Evolutionary conservation across 2,797 vertebrate species (phyloP), one percentile per base, ranked within the genome.

Genomic region (Epinephelus awoara): DNA sequence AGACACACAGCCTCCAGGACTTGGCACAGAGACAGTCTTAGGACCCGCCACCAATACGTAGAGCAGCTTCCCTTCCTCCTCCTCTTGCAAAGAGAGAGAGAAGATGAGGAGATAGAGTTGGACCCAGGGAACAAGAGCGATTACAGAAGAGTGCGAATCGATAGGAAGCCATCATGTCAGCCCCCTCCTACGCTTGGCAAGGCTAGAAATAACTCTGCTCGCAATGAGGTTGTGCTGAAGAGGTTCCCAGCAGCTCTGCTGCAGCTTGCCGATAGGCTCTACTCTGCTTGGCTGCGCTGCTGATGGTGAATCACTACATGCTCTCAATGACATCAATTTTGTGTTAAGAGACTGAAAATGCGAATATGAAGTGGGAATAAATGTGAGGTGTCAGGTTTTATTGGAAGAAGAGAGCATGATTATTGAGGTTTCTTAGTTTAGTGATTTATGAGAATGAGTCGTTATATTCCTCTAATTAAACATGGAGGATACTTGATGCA

Each of bases 121-220:
- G 80, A 87, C 72, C 71, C 58, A 75, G 87, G 78, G 84, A 95
- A 89, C 59, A 69, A 87, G 88, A 90, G 80, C 44, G 82, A 93
- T 94, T 91, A 93, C 84, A 94, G 92, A 92, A 91, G 92, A 93
- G 90, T 80, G 83, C 85, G 84, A 90, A 95, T 95, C 92, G 80
- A 95, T 94, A 90, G 91, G 91, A 94, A 94, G 90, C 93, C 91
- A 93, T 93, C 85, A 83, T 93, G 91, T 94, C 93, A 88, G 88
- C 84, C 79, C 76, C 91, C 89, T 93, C 94, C 94, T 93, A 95
- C 93, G 88, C 93, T 79, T 84, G 61, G 90, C 83, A 88, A 77
- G 50, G 79, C 93, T 88, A 58, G 90, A 95, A 95, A 95, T 95
- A 94, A 93, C 94, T 91, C 89, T 13, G 72, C 90, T 93, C 79